These are phyloP conservation scores for Python bivittatus DNA, from an alignment of 2,113 vertebrate genomes.

Conservation along the genomic window DNA sequence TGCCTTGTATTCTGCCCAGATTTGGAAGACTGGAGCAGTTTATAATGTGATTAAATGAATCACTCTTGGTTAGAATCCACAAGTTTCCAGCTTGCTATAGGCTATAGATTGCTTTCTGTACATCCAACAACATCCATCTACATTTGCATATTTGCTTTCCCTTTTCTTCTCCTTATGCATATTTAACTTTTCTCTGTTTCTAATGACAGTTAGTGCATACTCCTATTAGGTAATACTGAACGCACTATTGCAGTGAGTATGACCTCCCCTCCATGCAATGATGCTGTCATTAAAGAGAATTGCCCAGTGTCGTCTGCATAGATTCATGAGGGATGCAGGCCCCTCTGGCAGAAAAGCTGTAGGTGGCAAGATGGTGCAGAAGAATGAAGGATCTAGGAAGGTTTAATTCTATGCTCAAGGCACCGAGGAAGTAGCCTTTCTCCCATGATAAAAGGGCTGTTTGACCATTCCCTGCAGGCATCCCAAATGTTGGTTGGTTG, in stretches of 20 bases:
- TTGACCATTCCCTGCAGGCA: neutral
- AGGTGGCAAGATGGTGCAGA: neutral
- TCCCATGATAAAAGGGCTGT: neutral
- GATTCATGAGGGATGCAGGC: neutral
- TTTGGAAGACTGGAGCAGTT: neutral
- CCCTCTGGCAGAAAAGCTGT: neutral
- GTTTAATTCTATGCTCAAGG: neutral
- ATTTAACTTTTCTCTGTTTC: neutral
- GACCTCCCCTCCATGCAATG: neutral
- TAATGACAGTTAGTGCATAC: neutral
- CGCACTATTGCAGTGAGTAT: neutral
- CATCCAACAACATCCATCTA: neutral
- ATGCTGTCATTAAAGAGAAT: neutral
- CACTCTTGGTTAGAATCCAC: neutral
- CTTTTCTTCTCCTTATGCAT: neutral
- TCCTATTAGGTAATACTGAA: neutral
- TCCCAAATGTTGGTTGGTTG: neutral
- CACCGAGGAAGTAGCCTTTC: no score
- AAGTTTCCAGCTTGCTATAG: neutral
- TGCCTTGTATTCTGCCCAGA: neutral
- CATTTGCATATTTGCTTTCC: neutral
- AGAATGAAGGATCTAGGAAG: neutral
- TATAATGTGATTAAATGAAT: neutral
- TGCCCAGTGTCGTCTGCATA: neutral
- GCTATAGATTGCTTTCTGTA: neutral